Evolutionary conservation across 2,797 vertebrate genomes (phyloP).

Genomic region (Thalassophryne amazonica): DNA sequence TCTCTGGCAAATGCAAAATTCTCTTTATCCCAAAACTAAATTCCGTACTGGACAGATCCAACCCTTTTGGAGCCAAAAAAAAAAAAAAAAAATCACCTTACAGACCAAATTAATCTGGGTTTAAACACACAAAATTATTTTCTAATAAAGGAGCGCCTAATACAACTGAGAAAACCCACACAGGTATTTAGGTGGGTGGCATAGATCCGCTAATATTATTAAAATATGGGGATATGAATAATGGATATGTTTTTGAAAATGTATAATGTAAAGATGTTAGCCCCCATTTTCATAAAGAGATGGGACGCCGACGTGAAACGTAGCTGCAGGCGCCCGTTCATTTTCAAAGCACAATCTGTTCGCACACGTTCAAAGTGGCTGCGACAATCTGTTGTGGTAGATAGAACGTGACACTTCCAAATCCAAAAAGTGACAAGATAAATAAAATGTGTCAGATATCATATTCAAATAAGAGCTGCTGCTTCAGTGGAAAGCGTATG

Average conservation of each 20-base stretch:
- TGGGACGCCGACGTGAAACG: slow-evolving; percentile 68
- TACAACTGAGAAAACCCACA: slow-evolving; percentile 58
- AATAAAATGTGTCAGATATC: slow-evolving; percentile 67
- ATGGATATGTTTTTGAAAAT: slow-evolving; percentile 89
- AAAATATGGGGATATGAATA: slow-evolving; percentile 85
- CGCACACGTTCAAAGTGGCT: slow-evolving; percentile 62
- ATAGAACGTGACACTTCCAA: slow-evolving; percentile 52
- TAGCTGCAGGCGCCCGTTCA: slow-evolving; percentile 60
- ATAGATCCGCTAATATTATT: slow-evolving; percentile 79
- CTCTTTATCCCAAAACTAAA: neutral
- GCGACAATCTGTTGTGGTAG: slow-evolving; percentile 71
- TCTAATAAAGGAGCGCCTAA: too few species aligned
- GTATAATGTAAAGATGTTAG: slow-evolving; percentile 86
- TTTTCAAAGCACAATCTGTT: slow-evolving; percentile 77
- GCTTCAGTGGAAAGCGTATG: too few species aligned
- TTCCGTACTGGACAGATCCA: too few species aligned
- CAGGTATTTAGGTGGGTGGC: slow-evolving; percentile 83
- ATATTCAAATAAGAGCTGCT: slow-evolving; percentile 50
- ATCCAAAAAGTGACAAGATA: slow-evolving; percentile 55
- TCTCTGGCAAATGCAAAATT: slow-evolving; percentile 18
- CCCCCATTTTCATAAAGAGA: slow-evolving; percentile 82
- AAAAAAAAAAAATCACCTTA: neutral
- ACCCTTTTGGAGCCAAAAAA: slow-evolving; percentile 1
- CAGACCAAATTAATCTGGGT: slow-evolving; percentile 22
- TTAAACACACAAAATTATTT: too few species aligned